Conservation (phyloP, 2,113 vertebrate species). For the Percopsis transmontana region DNA sequence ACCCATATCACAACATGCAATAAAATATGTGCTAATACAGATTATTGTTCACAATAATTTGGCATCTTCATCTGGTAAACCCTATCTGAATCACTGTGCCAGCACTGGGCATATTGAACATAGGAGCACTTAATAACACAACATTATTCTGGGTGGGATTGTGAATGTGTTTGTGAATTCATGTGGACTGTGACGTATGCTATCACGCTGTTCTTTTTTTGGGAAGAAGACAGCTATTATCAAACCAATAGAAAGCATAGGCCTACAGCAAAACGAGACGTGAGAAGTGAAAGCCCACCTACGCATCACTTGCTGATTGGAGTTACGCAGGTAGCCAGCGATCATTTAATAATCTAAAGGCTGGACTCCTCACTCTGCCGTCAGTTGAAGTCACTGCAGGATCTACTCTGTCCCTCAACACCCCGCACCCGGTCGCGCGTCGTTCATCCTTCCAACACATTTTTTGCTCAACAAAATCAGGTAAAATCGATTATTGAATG, state of each 20-base stretch:
- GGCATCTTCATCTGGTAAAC: neutral
- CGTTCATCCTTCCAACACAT: conserved; percentile 9
- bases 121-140: too few species aligned
- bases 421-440: conserved; percentile 30
- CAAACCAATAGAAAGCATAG: conserved; percentile 2
- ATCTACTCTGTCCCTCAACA: conserved; percentile 26
- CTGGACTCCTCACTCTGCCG: conserved; percentile 50
- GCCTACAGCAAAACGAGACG: conserved; percentile 53
- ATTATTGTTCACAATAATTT: neutral
- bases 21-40: neutral
- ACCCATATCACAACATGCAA: neutral
- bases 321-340: conserved; percentile 66
- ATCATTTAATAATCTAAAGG: conserved; percentile 68
- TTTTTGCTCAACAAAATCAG: conserved; percentile 40
- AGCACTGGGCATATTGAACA: too few species aligned
- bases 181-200: conserved; percentile 27
- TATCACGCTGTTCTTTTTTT: conserved; percentile 4
- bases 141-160: neutral
- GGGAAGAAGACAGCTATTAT: conserved; percentile 16
- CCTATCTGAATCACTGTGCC: neutral
- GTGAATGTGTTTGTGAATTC: neutral
- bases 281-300: conserved; percentile 65
- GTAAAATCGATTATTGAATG: conserved; percentile 34
- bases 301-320: conserved; percentile 78
- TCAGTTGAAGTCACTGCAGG: conserved; percentile 46